Evolutionary conservation across 2,797 vertebrate species (phyloP).

Genomic region (Falco naumanni): DNA sequence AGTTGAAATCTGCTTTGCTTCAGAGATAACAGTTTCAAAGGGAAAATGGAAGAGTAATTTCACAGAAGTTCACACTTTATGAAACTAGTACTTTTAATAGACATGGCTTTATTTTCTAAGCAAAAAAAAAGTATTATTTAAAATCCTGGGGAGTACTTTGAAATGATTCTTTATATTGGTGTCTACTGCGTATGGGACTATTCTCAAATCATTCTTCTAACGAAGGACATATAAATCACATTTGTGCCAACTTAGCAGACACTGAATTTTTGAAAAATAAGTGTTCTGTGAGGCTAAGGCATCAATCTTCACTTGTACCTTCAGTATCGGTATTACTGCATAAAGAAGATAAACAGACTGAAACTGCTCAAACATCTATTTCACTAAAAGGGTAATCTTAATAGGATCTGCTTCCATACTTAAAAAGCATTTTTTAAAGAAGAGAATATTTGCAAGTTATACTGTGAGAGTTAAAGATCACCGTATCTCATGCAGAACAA

Average conservation of each 20-base stretch:
- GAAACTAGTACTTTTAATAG: constrained; percentile 4
- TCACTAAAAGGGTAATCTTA: constrained; percentile 3
- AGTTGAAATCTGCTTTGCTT: constrained; percentile 13
- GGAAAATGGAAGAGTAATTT: constrained; percentile 15
- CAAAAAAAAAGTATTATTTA: constrained; percentile 13
- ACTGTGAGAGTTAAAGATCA: not conserved
- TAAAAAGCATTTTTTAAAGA: not conserved
- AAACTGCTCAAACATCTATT: not conserved
- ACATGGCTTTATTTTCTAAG: not conserved
- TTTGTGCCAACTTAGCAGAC: not conserved
- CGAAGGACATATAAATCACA: constrained; percentile 40
- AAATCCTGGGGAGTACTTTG: constrained; percentile 14
- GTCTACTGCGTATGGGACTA: not conserved
- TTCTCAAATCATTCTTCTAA: constrained; percentile 42
- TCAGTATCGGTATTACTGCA: constrained; percentile 14
- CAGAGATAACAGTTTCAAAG: constrained; percentile 6
- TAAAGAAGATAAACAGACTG: constrained; percentile 5
- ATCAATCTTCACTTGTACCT: constrained; percentile 42
- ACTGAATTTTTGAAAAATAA: constrained; percentile 30
- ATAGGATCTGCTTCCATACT: not conserved
- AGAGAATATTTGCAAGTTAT: not conserved
- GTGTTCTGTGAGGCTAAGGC: constrained; percentile 42
- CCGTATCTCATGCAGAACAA: not conserved
- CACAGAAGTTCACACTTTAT: not conserved
- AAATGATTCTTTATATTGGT: constrained; percentile 39